Evolutionary conservation across 2,113 vertebrate species (phyloP).

Genomic region (Larimichthys polyactis): DNA sequence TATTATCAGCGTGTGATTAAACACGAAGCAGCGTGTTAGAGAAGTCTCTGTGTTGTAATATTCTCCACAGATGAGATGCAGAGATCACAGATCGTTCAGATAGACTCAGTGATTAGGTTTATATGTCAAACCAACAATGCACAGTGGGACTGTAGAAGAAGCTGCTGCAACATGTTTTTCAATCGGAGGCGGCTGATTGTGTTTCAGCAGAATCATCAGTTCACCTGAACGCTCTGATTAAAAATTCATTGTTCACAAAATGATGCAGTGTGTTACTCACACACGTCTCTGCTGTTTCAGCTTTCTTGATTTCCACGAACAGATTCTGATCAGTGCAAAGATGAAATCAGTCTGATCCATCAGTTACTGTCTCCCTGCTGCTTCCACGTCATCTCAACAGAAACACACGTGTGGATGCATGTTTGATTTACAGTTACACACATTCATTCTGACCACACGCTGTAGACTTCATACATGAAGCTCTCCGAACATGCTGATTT

Average conservation of each 20-base stretch:
- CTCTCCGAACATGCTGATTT: constrained; percentile 17
- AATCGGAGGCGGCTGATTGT: not conserved
- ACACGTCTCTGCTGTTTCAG: not conserved
- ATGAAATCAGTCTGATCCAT: not conserved
- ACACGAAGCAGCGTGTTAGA: not conserved
- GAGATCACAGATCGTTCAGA: constrained; percentile 13
- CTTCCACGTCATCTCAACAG: not conserved
- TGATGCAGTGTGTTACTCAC: not conserved
- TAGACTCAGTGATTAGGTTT: constrained; percentile 46
- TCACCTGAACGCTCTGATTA: not conserved
- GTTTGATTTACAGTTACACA: not conserved
- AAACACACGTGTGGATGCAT: not conserved
- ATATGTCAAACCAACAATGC: constrained; percentile 35
- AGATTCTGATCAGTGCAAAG: not conserved
- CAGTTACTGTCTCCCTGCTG: not conserved
- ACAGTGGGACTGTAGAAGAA: constrained; percentile 9
- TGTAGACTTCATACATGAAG: not conserved
- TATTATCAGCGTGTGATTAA: not conserved
- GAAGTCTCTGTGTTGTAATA: constrained; percentile 17
- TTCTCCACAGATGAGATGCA: constrained; percentile 37
- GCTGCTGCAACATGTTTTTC: constrained; percentile 1
- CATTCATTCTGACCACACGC: not conserved
- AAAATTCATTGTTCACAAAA: not conserved
- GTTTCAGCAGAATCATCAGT: not conserved
- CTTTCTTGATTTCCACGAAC: no score